Evolutionary conservation across 2,888 invertebrate genomes (phyloP).

Genomic region (Lomographa bimaculata): DNA sequence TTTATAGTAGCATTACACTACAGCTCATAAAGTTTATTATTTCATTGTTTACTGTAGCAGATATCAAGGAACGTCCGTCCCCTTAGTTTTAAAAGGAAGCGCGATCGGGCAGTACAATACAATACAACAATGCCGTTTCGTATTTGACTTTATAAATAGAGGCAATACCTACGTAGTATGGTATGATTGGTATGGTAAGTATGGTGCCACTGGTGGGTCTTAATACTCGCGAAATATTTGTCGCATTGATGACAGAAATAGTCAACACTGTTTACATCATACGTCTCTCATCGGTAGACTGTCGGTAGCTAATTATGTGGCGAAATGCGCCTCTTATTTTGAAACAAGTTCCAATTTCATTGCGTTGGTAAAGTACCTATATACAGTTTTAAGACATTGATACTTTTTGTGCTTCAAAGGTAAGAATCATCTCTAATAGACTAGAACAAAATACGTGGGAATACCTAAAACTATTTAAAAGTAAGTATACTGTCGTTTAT

Average conservation of each 20-base stretch:
- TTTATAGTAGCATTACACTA: no score
- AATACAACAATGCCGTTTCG: conserved; percentile 76
- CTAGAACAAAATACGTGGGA: no score
- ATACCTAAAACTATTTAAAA: no score
- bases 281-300: conserved; percentile 5
- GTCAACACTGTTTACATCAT: conserved; percentile 12
- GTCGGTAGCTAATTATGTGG: conserved; percentile 9
- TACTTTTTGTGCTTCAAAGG: no score
- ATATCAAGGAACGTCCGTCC: conserved; percentile 58
- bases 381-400: no score
- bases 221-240: conserved; percentile 18
- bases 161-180: no score
- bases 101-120: conserved; percentile 56
- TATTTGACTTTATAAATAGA: conserved; percentile 79
- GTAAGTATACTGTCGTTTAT: no score
- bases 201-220: conserved; percentile 3
- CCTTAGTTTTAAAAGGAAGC: conserved; percentile 66
- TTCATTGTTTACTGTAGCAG: conserved; percentile 31
- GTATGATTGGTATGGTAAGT: no score
- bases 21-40: no score
- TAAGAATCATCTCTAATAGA: no score
- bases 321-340: conserved; percentile 1
- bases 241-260: conserved; percentile 14
- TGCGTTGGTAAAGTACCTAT: no score
- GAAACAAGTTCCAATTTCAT: conserved; percentile 1